Conservation (phyloP, 1,140 invertebrate species). For the Orchesella cincta region DNA sequence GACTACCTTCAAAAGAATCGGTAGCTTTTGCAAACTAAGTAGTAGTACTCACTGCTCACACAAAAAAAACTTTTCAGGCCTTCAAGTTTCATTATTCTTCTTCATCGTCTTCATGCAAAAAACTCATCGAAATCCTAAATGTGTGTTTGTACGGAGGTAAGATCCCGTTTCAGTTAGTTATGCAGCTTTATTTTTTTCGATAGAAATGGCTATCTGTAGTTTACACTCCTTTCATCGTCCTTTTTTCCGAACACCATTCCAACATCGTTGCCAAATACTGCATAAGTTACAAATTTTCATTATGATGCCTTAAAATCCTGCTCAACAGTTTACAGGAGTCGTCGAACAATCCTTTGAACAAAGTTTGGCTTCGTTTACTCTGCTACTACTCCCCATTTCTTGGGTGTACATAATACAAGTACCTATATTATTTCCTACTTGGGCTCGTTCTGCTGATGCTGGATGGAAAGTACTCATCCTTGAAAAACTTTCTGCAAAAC, state of each 20-base stretch:
- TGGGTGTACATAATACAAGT: background rate
- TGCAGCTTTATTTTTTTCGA: too few relatives aligned
- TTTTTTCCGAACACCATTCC: background rate
- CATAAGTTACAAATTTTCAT: conserved; percentile 12
- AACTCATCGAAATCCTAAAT: background rate
- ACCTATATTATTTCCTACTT: background rate
- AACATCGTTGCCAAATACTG: background rate
- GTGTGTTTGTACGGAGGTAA: too few relatives aligned
- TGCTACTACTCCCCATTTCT: background rate
- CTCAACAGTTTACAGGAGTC: background rate
- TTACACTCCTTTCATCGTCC: background rate
- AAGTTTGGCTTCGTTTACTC: background rate
- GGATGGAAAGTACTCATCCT: background rate
- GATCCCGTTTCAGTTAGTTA: too few relatives aligned
- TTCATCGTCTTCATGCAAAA: background rate
- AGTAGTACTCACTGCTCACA: background rate
- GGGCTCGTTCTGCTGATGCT: background rate
- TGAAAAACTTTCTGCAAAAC: background rate
- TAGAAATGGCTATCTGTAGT: background rate
- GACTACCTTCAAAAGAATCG: background rate
- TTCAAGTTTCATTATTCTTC: conserved; percentile 3
- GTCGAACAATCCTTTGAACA: too few relatives aligned
- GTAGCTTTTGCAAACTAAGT: background rate
- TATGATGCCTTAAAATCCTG: background rate
- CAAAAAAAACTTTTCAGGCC: conserved; percentile 3